Base-by-base conservation (phyloP, 1,140 invertebrate genomes). In the Homalodisca vitripennis region DNA sequence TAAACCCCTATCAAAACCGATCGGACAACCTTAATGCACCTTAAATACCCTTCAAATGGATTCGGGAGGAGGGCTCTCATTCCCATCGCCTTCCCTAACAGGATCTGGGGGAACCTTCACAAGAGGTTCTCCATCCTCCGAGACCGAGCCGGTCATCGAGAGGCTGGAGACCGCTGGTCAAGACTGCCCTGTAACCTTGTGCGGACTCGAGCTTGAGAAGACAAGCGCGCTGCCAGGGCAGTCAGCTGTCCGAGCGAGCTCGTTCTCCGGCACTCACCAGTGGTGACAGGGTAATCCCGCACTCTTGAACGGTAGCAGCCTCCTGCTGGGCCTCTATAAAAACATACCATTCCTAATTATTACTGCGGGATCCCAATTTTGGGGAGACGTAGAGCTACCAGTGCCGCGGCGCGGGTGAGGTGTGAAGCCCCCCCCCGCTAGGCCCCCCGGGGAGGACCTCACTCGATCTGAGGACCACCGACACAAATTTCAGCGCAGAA, bases 271-370 rank as follows among this genome's bases (percentile, higher is more conserved):
- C n/a, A n/a, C n/a, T n/a, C n/a, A n/a, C n/a, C n/a, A n/a, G n/a
- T n/a, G n/a, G n/a, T n/a, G n/a, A n/a, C n/a, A n/a, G n/a, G n/a
- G n/a, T n/a, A n/a, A n/a, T n/a, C n/a, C n/a, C n/a, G 6, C n/a
- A 20, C 3, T 20, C 48, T 3, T n/a, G 48, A 51, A 51, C 48
- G 22, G 48, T 51, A 51, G 48, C 48, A n/a, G n/a, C 48, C 48
- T 20, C 48, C 48, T 20, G 48, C 48, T 14, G 48, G 3, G 48
- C 17, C n/a, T 51, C 48, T 51, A n/a, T 20, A 20, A 51, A 51
- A 51, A 51, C 48, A 51, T 51, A 51, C 48, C 48, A n/a, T 51
- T 51, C 48, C 48, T 51, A 51, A 51, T 51, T 51, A 51, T 51
- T 51, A 51, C 48, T 20, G 22, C 48, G n/a, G 48, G 48, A 14